Evolutionary conservation across 2,797 vertebrate species (phyloP), one percentile per base, ranked within the genome.

Genomic region (Columba guinea): DNA sequence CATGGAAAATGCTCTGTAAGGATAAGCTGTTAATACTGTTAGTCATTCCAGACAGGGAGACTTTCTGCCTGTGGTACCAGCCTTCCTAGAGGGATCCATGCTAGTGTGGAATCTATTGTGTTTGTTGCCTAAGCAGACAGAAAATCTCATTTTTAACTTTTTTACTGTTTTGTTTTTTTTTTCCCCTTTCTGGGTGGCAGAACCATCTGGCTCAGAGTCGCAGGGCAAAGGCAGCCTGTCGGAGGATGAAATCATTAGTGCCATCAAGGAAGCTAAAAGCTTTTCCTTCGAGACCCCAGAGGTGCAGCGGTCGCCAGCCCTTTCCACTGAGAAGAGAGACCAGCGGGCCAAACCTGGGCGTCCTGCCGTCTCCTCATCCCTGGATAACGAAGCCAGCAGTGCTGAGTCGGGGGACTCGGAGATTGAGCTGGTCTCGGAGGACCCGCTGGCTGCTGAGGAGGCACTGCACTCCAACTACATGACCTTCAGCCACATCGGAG

Each of bases 341-440:
- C 94, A 73, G 62, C 91, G 89, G 32, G 82, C 81, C 81, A 97
- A 93, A 76, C 69, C 97, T 0, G 97, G 96, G 55, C 93, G 81
- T 63, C 41, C 97, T 0, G 5, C 93, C 1, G 26, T 86, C 23
- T 63, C 97, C 13, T 69, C 97, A 3, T 80, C 96, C 60, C 96
- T 95, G 84, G 99, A 99, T 69, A 98, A 98, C 0, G 99, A 99
- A 11, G 98, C 96, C 91, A 99, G 99, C 98, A 99, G 99, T 1
- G 98, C 98, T 0, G 99, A 99, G 97, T 99, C 99, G 0, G 99
- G 99, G 41, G 99, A 99, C 97, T 99, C 99, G 0, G 99, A 99
- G 98, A 99, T 99, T 0, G 99, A 99, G 98, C 97, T 99, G 93
- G 99, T 99, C 84, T 99, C 99, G 0, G 99, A 99, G 97, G 99